Percentiles rank a stretch among this genome's conserved stretches.
These are phyloP conservation scores for Tetramorium bicarinatum DNA, from an alignment of 2,888 invertebrate species.

Conservation along the genomic window DNA sequence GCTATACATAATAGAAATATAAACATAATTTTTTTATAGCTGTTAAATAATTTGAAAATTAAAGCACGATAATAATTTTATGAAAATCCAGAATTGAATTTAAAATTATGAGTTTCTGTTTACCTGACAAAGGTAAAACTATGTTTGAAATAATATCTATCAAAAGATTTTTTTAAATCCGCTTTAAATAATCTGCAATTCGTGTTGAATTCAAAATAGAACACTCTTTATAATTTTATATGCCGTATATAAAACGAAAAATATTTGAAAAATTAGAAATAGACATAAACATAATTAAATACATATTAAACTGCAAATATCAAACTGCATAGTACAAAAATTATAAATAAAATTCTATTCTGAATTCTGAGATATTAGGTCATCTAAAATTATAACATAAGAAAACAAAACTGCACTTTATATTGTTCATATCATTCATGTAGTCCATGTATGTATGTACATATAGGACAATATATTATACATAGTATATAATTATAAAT, in stretches of 20 bases:
- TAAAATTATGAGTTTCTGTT: not conserved
- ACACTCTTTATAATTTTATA: not conserved
- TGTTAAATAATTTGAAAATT: not conserved
- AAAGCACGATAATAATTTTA: not conserved
- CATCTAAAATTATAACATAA: not conserved
- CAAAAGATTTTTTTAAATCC: not conserved
- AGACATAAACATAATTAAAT: not conserved
- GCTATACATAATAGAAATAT: not conserved
- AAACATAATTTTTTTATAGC: not conserved
- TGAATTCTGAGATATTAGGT: not conserved
- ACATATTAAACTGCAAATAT: not conserved
- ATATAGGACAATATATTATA: not conserved
- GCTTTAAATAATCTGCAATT: not conserved
- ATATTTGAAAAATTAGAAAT: not conserved
- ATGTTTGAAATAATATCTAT: not conserved
- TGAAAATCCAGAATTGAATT: not conserved
- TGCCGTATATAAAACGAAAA: not conserved
- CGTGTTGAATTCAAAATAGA: not conserved
- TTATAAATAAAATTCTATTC: not conserved
- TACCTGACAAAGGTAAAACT: not conserved
- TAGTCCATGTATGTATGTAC: not conserved
- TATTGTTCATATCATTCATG: not conserved
- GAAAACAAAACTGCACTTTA: not conserved
- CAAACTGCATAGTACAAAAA: not conserved
- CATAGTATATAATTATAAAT: slow-evolving; percentile 3